Evolutionary conservation across 2,113 vertebrate species (phyloP).

Genomic region (Eolophus roseicapilla): DNA sequence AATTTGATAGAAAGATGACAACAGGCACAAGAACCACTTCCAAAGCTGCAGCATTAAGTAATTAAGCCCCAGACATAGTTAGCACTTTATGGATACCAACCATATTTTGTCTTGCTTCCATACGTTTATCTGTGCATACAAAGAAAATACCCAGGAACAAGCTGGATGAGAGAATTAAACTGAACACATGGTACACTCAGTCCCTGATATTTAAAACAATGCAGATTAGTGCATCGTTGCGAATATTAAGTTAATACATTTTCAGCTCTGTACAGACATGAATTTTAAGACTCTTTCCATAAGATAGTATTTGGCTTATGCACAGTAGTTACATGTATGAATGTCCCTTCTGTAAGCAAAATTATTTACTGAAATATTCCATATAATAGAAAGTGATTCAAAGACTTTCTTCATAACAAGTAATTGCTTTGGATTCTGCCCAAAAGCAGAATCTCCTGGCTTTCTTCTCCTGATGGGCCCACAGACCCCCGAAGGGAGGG

Average conservation of each 20-base stretch:
- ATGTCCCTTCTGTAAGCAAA: neutral
- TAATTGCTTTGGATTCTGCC: neutral
- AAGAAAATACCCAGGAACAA: neutral
- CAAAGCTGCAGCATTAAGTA: conserved; percentile 47
- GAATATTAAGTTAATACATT: neutral
- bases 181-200: neutral
- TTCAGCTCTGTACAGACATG: neutral
- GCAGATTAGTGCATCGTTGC: neutral
- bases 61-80: conserved; percentile 52
- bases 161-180: neutral
- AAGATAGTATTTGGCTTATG: neutral
- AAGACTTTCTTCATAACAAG: neutral
- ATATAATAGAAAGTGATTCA: neutral
- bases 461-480: neutral
- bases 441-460: neutral
- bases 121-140: neutral
- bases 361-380: neutral
- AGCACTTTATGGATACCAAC: conserved; percentile 14
- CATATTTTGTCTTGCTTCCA: neutral
- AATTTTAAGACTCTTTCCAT: neutral
- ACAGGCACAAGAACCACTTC: conserved; percentile 36
- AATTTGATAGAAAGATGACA: conserved; percentile 32
- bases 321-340: neutral
- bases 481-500: neutral
- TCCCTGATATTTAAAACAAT: neutral